Evolutionary conservation across 1,140 invertebrate species (phyloP).

Genomic region (Periplaneta americana): DNA sequence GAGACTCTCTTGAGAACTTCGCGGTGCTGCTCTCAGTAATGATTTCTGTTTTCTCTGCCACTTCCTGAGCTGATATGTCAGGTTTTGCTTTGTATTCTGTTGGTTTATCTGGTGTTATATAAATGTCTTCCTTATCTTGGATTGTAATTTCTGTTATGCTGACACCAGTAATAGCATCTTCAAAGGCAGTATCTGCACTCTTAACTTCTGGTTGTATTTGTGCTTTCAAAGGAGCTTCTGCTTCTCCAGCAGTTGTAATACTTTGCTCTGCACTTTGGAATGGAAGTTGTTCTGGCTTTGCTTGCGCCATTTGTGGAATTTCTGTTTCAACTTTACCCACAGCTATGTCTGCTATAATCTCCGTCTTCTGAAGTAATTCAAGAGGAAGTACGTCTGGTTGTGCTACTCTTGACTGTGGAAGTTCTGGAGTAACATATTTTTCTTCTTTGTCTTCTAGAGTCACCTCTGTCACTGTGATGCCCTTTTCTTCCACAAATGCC

Average conservation of each 20-base stretch:
- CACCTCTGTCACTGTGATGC: slow-evolving; percentile 7
- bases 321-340: slow-evolving; percentile 8
- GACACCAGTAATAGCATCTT: slow-evolving; percentile 32
- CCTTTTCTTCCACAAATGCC: slow-evolving; percentile 13
- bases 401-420: slow-evolving; percentile 35
- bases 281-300: slow-evolving; percentile 26
- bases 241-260: slow-evolving; percentile 10
- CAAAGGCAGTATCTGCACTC: slow-evolving; percentile 29
- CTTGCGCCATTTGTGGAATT: slow-evolving; percentile 16
- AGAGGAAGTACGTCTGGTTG: slow-evolving; percentile 29
- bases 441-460: slow-evolving; percentile 13
- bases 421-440: slow-evolving; percentile 19
- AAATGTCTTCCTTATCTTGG: slow-evolving; percentile 36
- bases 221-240: slow-evolving; percentile 21
- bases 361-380: slow-evolving; percentile 32
- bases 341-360: slow-evolving; percentile 25
- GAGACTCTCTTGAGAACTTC: not conserved
- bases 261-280: slow-evolving; percentile 27
- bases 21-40: not conserved
- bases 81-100: slow-evolving; percentile 25
- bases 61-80: slow-evolving; percentile 38
- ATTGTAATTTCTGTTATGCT: slow-evolving; percentile 38
- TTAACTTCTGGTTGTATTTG: slow-evolving; percentile 32
- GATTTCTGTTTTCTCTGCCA: slow-evolving; percentile 39
- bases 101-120: slow-evolving; percentile 25